phyloP scores from a whole-genome alignment of 2,888 invertebrate genomes.

The Resseliella maxima region DNA sequence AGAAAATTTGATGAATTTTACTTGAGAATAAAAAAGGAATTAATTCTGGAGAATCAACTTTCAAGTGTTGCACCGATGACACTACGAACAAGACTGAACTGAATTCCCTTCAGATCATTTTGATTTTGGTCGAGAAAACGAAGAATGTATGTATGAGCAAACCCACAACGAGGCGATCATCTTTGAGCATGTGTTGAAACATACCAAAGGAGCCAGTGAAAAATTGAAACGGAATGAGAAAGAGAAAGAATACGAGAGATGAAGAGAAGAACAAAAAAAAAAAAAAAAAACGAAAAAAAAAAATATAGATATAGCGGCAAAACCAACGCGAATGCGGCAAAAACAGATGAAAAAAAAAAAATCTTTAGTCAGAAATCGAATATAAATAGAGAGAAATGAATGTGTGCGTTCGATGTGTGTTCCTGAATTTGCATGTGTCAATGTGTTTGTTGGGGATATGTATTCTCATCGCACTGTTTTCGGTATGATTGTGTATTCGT shows the following conservation, averaged over 20 bases:
- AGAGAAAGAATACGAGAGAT: not conserved
- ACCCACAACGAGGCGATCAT: constrained; percentile 22
- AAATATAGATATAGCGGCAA: not conserved
- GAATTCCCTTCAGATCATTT: not conserved
- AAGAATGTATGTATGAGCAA: not conserved
- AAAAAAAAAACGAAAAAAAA: too few relatives aligned
- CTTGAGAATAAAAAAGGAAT: too few relatives aligned
- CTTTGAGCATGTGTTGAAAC: constrained; percentile 41
- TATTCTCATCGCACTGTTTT: constrained; percentile 9
- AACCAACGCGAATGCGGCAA: constrained; percentile 34
- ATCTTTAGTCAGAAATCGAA: not conserved
- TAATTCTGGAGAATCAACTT: not conserved
- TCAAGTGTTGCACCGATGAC: constrained; percentile 39
- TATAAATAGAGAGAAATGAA: constrained; percentile 14
- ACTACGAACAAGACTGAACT: constrained; percentile 41
- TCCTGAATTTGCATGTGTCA: constrained; percentile 48
- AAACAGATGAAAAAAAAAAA: not conserved
- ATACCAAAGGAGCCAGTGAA: not conserved
- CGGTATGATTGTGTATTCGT: constrained; percentile 10
- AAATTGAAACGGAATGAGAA: not conserved
- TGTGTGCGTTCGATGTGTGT: not conserved
- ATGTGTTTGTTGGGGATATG: constrained; percentile 45
- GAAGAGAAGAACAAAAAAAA: too few relatives aligned
- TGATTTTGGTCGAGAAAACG: not conserved
- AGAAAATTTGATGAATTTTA: too few relatives aligned